These are phyloP conservation scores for Drosophila trapezifrons DNA, from an alignment of 1,140 invertebrate genomes.

Conservation along the genomic window DNA sequence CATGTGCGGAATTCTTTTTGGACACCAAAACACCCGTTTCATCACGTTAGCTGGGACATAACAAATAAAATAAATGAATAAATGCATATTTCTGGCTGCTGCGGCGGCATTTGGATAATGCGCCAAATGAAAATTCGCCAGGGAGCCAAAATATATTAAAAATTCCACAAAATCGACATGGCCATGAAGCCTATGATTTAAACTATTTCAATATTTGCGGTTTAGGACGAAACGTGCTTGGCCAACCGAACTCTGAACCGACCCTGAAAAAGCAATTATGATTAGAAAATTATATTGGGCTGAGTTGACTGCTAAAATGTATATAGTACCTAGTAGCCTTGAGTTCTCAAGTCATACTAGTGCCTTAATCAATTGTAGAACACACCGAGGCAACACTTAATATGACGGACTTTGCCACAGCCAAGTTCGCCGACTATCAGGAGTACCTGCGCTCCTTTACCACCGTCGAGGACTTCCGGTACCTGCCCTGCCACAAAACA, in stretches of 20 bases:
- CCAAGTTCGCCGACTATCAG: constrained; percentile 48
- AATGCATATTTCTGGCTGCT: constrained; percentile 11
- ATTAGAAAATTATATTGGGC: too few relatives aligned
- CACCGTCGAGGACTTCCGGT: constrained; percentile 44
- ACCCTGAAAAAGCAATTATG: background rate
- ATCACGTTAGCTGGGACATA: background rate
- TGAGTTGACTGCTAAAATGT: too few relatives aligned
- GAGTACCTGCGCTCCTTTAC: constrained; percentile 53
- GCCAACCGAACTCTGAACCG: background rate
- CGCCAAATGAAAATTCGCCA: constrained; percentile 32
- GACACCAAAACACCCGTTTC: constrained; percentile 9
- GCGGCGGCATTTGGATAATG: constrained; percentile 23
- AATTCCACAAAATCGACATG: constrained; percentile 37
- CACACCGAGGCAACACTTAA: background rate
- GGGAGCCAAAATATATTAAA: constrained; percentile 22
- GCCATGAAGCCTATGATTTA: constrained; percentile 20
- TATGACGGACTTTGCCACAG: constrained; percentile 39
- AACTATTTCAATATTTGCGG: constrained; percentile 47
- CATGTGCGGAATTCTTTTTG: constrained; percentile 16
- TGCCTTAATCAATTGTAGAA: background rate
- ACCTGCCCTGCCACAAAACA: constrained; percentile 25
- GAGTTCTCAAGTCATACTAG: too few relatives aligned
- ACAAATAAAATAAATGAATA: constrained; percentile 22
- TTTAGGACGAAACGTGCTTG: constrained; percentile 23
- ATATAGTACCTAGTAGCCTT: too few relatives aligned